A percentile compares a stretch with the other conserved stretches of the same genome.
These are phyloP conservation scores for Argyresthia goedartella DNA, from an alignment of 2,888 invertebrate species.

Conservation along the genomic window DNA sequence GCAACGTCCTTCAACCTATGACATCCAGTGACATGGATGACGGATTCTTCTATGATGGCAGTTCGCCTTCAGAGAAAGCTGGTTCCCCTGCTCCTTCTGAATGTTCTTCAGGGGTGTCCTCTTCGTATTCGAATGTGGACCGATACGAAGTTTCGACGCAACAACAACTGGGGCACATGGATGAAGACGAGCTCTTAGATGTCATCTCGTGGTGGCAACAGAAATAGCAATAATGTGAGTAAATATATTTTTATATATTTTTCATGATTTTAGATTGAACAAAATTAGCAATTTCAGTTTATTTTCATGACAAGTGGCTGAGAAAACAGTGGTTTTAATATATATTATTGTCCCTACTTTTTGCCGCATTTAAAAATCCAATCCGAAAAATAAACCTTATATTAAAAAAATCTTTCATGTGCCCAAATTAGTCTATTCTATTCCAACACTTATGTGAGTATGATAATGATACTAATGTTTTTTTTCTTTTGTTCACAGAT, in stretches of 20 bases:
- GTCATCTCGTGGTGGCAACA: constrained; percentile 90
- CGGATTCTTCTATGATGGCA: constrained; percentile 60
- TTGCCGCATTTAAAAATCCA: not conserved
- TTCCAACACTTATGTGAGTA: not conserved
- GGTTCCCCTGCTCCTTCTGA: constrained; percentile 81
- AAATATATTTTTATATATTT: not conserved
- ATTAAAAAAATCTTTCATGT: not conserved
- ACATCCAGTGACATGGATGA: constrained; percentile 62
- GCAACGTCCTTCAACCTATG: constrained; percentile 43
- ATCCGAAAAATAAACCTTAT: not conserved
- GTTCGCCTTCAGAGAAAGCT: constrained; percentile 75
- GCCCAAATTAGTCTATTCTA: not conserved
- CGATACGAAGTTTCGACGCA: constrained; percentile 54
- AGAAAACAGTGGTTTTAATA: constrained; percentile 2
- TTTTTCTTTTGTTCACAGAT: constrained; percentile 48
- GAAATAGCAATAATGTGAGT: constrained; percentile 61
- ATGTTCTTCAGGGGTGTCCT: constrained; percentile 73
- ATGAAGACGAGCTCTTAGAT: constrained; percentile 90
- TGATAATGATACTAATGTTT: not conserved
- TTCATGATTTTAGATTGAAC: constrained; percentile 4
- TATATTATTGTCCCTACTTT: not conserved
- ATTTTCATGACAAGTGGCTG: not conserved
- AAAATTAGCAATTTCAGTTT: constrained; percentile 1
- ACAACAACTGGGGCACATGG: constrained; percentile 79
- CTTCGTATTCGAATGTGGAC: constrained; percentile 56